phyloP scores from a whole-genome alignment of 92 coral and sea anemone genomes.

The Zoanthus solanderi region DNA sequence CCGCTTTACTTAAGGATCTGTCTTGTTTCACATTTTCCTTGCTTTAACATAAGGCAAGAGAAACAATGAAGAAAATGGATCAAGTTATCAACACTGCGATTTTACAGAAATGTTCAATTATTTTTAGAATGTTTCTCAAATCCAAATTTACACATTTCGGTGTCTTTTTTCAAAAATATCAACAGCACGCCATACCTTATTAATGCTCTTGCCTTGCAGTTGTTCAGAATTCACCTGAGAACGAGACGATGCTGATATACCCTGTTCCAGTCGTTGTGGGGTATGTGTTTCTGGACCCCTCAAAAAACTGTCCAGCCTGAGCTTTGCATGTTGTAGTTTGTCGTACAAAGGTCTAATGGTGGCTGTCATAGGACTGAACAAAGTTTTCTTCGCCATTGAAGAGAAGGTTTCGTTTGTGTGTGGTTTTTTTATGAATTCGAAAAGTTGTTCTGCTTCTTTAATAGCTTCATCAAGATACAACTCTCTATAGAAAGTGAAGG shows the following conservation, averaged over 20 bases:
- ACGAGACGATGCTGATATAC: background rate
- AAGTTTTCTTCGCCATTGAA: slow-evolving; percentile 73
- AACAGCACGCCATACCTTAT: background rate
- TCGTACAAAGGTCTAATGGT: slow-evolving; percentile 73
- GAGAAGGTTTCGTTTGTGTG: slow-evolving; percentile 71
- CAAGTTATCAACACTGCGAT: too few relatives aligned
- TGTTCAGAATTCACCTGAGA: background rate
- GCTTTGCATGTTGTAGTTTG: slow-evolving; percentile 73
- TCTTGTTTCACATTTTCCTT: too few relatives aligned
- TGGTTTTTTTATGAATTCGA: slow-evolving; percentile 76
- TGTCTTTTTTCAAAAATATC: too few relatives aligned
- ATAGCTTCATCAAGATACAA: slow-evolving; percentile 75
- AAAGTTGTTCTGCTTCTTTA: slow-evolving; percentile 77
- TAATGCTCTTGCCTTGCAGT: slow-evolving; percentile 9
- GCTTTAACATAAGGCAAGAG: too few relatives aligned
- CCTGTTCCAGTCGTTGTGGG: background rate
- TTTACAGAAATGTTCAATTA: too few relatives aligned
- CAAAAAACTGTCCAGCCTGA: slow-evolving; percentile 78
- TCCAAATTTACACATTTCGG: too few relatives aligned
- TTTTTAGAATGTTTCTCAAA: too few relatives aligned
- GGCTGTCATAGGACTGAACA: slow-evolving; percentile 78
- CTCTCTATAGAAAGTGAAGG: slow-evolving; percentile 41
- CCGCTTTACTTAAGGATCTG: too few relatives aligned
- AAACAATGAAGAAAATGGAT: too few relatives aligned
- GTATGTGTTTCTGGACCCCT: slow-evolving; percentile 54